phyloP scores from a whole-genome alignment of 2,888 invertebrate genomes.

The Acanthoscelides obtectus region DNA sequence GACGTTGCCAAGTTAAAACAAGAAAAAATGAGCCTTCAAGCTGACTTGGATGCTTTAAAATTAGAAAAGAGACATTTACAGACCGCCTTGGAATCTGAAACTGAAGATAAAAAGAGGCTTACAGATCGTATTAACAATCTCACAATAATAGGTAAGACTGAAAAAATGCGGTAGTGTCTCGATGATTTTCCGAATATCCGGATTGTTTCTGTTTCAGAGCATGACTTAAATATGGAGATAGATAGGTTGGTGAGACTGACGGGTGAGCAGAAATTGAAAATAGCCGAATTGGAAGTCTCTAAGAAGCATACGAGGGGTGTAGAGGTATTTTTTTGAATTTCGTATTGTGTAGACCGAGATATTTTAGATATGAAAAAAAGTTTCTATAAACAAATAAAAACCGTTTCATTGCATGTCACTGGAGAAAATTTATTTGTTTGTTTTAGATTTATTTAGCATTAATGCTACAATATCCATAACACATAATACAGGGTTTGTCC shows the following conservation, averaged over 20 bases:
- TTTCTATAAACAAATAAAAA: too few relatives aligned
- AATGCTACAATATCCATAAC: too few relatives aligned
- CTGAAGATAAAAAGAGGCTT: conserved; percentile 55
- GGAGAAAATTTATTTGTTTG: too few relatives aligned
- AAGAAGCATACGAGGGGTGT: conserved; percentile 3
- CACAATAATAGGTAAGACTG: conserved; percentile 53
- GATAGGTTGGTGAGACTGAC: conserved; percentile 48
- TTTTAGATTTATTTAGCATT: too few relatives aligned
- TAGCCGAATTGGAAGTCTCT: conserved; percentile 47
- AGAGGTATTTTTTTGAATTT: too few relatives aligned
- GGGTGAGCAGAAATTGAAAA: conserved; percentile 45
- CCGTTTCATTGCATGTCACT: too few relatives aligned
- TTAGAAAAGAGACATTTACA: conserved; percentile 58
- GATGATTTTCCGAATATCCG: too few relatives aligned
- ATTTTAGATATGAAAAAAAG: neutral
- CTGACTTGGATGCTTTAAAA: conserved; percentile 49
- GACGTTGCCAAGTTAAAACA: conserved; percentile 47
- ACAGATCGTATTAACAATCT: conserved; percentile 56
- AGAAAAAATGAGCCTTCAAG: conserved; percentile 46
- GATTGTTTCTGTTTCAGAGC: conserved; percentile 42
- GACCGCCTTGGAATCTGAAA: conserved; percentile 51
- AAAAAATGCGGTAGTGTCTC: neutral
- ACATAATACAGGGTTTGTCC: too few relatives aligned
- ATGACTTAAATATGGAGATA: conserved; percentile 52
- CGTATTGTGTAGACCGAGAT: too few relatives aligned